Evolutionary conservation across 2,888 invertebrate species (phyloP).

Genomic region (Calameuta idolon): DNA sequence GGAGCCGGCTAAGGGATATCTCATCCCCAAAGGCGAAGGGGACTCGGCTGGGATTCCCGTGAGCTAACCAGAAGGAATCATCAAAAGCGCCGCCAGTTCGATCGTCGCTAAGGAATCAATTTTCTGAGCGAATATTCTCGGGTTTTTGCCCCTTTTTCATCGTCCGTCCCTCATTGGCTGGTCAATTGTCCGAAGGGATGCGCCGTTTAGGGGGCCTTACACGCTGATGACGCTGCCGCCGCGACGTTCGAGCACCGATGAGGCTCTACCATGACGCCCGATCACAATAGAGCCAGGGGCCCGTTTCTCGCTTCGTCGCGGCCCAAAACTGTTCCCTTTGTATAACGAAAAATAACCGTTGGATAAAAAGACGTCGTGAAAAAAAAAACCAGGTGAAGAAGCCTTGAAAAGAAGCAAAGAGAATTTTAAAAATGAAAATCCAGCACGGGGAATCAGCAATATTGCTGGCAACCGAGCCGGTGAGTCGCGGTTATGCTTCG

Average conservation of each 20-base stretch:
- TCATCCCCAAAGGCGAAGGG: not conserved
- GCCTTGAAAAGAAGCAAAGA: not conserved
- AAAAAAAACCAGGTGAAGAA: not conserved
- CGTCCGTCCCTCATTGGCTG: conserved; percentile 27
- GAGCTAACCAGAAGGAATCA: not conserved
- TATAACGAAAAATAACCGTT: conserved; percentile 20
- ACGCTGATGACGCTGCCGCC: conserved; percentile 68
- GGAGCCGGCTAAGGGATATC: not conserved
- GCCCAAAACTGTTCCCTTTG: conserved; percentile 35
- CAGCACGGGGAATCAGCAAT: not conserved
- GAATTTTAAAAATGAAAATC: not conserved
- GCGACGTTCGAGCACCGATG: conserved; percentile 72
- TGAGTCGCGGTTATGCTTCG: not conserved
- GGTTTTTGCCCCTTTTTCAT: conserved; percentile 29
- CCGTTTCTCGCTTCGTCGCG: conserved; percentile 58
- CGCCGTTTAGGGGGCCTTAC: conserved; percentile 40
- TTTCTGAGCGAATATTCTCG: conserved; percentile 41
- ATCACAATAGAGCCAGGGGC: conserved; percentile 67
- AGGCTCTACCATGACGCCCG: conserved; percentile 73
- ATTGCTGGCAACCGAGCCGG: not conserved
- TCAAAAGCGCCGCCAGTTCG: conserved; percentile 33
- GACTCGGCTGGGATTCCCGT: not conserved
- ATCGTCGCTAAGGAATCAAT: conserved; percentile 39
- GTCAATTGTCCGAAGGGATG: conserved; percentile 32
- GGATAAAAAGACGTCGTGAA: not conserved